A percentile compares a stretch with the other conserved stretches of the same genome.
Conservation (phyloP, 2,888 invertebrate species). For the Phragmatobia fuliginosa region DNA sequence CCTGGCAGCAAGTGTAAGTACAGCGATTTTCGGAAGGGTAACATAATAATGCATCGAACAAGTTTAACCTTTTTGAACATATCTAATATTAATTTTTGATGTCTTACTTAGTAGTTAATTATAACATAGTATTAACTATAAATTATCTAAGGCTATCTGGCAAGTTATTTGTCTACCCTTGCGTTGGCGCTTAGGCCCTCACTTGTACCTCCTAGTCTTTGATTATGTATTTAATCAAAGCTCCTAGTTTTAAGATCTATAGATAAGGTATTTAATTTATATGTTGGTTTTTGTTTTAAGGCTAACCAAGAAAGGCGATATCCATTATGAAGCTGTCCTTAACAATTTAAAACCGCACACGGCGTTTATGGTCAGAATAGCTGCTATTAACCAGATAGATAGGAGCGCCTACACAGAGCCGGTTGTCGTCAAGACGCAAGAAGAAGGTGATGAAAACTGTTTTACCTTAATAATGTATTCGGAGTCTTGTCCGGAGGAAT, state of each 20-base stretch:
- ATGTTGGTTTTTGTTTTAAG: constrained; percentile 53
- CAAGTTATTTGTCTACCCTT: too few relatives aligned
- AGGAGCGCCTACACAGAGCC: constrained; percentile 91
- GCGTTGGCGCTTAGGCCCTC: too few relatives aligned
- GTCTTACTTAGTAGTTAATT: background rate
- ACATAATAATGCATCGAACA: too few relatives aligned
- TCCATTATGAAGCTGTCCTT: constrained; percentile 80
- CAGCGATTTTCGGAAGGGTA: too few relatives aligned
- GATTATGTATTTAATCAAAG: too few relatives aligned
- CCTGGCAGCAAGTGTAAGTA: background rate
- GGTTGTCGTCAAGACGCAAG: constrained; percentile 92
- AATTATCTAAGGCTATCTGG: too few relatives aligned
- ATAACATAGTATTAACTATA: too few relatives aligned
- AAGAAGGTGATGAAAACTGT: constrained; percentile 89
- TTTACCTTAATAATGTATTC: background rate
- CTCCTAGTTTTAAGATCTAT: too few relatives aligned
- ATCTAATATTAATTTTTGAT: background rate
- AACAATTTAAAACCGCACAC: constrained; percentile 91
- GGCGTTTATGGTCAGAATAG: constrained; percentile 92
- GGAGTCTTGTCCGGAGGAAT: background rate
- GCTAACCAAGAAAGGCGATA: constrained; percentile 77
- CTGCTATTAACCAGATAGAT: constrained; percentile 95
- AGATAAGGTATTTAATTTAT: background rate
- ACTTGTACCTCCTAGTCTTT: too few relatives aligned
- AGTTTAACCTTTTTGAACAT: too few relatives aligned